Percentiles rank a stretch among this genome's conserved stretches.
These are phyloP conservation scores for Speoplatyrhinus poulsoni DNA, from an alignment of 2,113 vertebrate species.

Conservation along the genomic window DNA sequence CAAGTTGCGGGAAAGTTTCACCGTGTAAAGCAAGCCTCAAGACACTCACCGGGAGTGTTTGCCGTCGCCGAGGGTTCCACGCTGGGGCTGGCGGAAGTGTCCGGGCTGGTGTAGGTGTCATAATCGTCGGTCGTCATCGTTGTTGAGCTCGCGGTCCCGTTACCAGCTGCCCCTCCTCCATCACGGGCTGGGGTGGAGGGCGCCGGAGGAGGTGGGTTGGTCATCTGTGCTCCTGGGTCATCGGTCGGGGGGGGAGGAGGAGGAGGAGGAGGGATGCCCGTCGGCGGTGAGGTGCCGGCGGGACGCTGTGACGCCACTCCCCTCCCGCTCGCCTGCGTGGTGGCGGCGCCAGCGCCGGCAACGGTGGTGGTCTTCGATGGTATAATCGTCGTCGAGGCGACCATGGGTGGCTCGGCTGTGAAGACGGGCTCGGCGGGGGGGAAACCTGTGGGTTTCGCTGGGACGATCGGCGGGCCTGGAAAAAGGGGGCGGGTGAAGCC, in stretches of 20 bases:
- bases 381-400: neutral
- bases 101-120: neutral
- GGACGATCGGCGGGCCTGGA: conserved; percentile 41
- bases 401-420: conserved; percentile 22
- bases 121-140: neutral
- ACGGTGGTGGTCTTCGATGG: conserved; percentile 7
- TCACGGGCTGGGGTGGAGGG: conserved; percentile 22
- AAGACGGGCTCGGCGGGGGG: conserved; percentile 15
- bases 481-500: conserved; percentile 10
- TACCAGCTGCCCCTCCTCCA: neutral
- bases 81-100: conserved; percentile 45
- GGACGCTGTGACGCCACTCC: conserved; percentile 6
- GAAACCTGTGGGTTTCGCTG: conserved; percentile 45
- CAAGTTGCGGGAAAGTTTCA: no score
- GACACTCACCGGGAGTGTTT: neutral
- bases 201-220: conserved; percentile 13
- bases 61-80: conserved; percentile 30
- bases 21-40: no score
- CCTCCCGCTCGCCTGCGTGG: conserved; percentile 13
- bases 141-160: conserved; percentile 6
- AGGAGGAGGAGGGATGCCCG: conserved; percentile 14
- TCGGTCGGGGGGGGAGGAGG: conserved; percentile 25
- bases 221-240: conserved; percentile 14
- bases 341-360: neutral
- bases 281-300: neutral